Base-by-base conservation (phyloP, 2,113 vertebrate species). In the Oophaga pumilio region DNA sequence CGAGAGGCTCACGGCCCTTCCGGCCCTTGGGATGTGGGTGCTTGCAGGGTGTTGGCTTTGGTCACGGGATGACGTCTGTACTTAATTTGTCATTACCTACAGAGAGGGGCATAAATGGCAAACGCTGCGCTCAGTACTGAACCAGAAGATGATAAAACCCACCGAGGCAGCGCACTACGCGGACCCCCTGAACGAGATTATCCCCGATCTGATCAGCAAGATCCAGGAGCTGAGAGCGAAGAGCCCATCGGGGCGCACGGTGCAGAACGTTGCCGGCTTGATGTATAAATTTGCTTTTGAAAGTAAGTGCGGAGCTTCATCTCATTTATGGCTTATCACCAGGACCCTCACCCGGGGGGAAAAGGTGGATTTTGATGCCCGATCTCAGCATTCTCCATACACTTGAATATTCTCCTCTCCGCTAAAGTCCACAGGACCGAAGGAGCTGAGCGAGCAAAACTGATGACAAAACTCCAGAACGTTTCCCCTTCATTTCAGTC, bases 71-170 rank as follows among this genome's bases (percentile, higher is more conserved):
- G 33, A 43, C 33, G 33, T 43, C 33, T 43, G 3, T 43, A 17
- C 14, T n/a, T 12, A 15, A 26, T 15, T 24, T 56, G 9, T 17
- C 43, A 4, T 5, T 50, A 10, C 43, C 26, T 26, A 24, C 50
- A 96, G 95, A 85, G 93, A 95, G 4, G 94, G 94, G 1, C 90
- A 95, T 59, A 91, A 57, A n/a, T 96, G 95, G 95, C 91, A 95
- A 86, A 91, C 91, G 8, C 85, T 96, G 74, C 90, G 95, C 74
- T 68, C 68, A 2, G 83, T 92, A 49, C 90, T 96, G 69, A 96
- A 96, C 91, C 94, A 94, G 82, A 93, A 88, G 53, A 93, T 96
- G 95, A 89, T 96, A 60, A 92, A 91, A 78, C 94, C 94, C 0
- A 95, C 91, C 73, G 94, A 95, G 69, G 91, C 93, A 0, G 88